Conservation (phyloP, 2,888 invertebrate species). For the Bugula neritina region DNA sequence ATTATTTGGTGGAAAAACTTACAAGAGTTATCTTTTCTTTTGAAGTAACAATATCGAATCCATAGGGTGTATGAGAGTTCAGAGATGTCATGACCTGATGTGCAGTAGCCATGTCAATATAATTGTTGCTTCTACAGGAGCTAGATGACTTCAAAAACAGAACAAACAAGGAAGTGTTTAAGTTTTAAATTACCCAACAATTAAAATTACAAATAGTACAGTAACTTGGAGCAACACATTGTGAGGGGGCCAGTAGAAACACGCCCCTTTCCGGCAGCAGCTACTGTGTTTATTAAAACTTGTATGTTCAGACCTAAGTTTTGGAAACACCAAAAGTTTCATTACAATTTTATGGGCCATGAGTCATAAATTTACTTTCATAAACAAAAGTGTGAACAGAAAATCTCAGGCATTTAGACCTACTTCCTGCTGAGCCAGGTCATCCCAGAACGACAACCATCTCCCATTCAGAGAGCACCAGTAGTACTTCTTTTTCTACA, state of each 20-base stretch:
- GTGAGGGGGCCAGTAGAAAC: too few species aligned
- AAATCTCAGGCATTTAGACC: too few species aligned
- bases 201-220: too few species aligned
- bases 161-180: too few species aligned
- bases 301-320: too few species aligned
- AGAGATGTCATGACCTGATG: neutral
- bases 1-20: too few species aligned
- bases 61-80: neutral
- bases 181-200: too few species aligned
- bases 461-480: slow-evolving; percentile 8
- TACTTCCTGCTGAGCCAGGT: slow-evolving; percentile 2
- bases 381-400: neutral
- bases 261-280: too few species aligned
- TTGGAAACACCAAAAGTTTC: too few species aligned
- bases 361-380: neutral
- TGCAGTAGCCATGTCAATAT: neutral
- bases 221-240: too few species aligned
- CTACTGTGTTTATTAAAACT: too few species aligned
- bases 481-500: slow-evolving; percentile 1
- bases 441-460: slow-evolving; percentile 20
- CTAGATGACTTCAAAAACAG: neutral
- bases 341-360: too few species aligned
- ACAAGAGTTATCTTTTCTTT: slow-evolving; percentile 23
- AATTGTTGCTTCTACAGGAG: neutral
- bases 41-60: slow-evolving; percentile 4